These are phyloP conservation scores for Nylanderia fulva DNA, from an alignment of 1,140 invertebrate genomes.

Conservation along the genomic window DNA sequence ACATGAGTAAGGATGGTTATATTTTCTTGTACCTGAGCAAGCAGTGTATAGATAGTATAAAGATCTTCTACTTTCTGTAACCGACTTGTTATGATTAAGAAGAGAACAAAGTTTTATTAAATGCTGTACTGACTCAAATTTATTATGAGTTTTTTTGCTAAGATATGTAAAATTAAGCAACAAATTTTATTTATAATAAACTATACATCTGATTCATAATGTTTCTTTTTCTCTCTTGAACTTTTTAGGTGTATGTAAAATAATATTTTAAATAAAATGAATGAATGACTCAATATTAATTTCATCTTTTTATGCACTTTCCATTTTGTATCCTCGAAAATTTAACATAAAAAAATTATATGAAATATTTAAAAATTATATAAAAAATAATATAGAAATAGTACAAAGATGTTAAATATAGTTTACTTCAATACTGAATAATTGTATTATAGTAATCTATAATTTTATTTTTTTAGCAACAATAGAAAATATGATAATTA, in stretches of 20 bases:
- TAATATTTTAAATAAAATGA: conserved; percentile 25
- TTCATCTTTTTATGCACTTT: neutral
- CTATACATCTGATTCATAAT: neutral
- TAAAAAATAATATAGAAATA: too few relatives aligned
- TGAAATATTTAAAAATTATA: too few relatives aligned
- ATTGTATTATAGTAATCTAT: neutral
- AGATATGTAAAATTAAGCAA: conserved; percentile 13
- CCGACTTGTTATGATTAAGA: neutral
- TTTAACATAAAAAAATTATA: too few relatives aligned
- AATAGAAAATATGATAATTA: neutral
- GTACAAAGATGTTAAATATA: neutral
- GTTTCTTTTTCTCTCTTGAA: neutral
- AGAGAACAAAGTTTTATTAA: neutral
- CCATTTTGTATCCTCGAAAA: neutral
- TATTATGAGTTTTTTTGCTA: neutral
- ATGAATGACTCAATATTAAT: conserved; percentile 7
- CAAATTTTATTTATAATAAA: conserved; percentile 9
- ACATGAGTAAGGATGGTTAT: neutral
- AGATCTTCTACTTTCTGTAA: conserved; percentile 14
- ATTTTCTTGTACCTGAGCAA: conserved; percentile 25
- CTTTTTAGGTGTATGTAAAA: conserved; percentile 15
- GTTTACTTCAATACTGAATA: neutral
- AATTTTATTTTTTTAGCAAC: neutral
- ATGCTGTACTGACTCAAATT: neutral
- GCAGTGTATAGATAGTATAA: neutral